These are phyloP conservation scores for Spicauda simplicius DNA, from an alignment of 2,888 invertebrate genomes.

Conservation along the genomic window DNA sequence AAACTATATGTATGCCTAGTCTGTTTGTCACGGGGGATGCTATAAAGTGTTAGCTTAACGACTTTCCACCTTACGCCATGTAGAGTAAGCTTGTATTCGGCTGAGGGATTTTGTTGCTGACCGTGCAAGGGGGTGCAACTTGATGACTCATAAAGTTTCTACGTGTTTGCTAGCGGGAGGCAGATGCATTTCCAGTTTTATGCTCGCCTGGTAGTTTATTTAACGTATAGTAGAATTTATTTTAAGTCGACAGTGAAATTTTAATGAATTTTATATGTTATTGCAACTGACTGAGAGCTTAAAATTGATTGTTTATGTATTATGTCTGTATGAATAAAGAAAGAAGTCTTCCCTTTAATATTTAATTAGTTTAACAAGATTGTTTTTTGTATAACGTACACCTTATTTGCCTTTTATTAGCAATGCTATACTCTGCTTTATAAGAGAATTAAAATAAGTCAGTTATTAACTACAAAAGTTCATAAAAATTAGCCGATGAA, in stretches of 20 bases:
- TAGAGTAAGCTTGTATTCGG: slow-evolving; percentile 7
- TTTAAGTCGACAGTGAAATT: slow-evolving; percentile 8
- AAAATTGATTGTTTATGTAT: no score
- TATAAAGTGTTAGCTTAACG: slow-evolving; percentile 25
- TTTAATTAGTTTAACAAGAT: no score
- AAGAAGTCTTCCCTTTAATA: no score
- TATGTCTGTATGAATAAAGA: no score
- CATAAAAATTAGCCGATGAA: no score
- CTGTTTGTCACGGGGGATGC: slow-evolving; percentile 8
- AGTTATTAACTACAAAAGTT: no score
- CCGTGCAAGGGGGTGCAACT: slow-evolving; percentile 36
- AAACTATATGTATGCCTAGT: slow-evolving; percentile 21
- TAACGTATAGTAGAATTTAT: slow-evolving; percentile 3
- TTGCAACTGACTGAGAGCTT: neutral
- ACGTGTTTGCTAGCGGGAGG: slow-evolving; percentile 23
- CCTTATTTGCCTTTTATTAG: no score
- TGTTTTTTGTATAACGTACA: no score
- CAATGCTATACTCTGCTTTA: no score
- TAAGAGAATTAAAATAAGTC: no score
- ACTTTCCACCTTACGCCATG: slow-evolving; percentile 4
- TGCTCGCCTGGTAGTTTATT: slow-evolving; percentile 13
- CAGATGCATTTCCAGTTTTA: slow-evolving; percentile 24
- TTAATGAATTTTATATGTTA: neutral
- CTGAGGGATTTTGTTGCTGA: slow-evolving; percentile 2
- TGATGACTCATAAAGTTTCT: slow-evolving; percentile 38